Evolutionary conservation across 2,797 vertebrate genomes (phyloP), one percentile per base, ranked within the genome.

Genomic region (Myotis pilosus): DNA sequence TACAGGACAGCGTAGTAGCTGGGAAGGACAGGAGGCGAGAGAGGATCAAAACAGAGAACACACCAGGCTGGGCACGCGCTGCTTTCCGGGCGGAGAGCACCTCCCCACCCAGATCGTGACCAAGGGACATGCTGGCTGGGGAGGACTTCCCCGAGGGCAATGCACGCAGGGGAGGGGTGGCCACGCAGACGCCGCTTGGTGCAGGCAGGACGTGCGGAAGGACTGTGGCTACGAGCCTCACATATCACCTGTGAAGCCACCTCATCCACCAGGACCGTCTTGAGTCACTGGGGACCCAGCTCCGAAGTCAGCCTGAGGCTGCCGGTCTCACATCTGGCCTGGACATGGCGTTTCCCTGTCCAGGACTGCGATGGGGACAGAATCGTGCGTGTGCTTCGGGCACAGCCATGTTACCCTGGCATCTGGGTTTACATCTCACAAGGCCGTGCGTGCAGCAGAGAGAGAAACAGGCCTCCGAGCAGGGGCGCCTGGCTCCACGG

Each of bases 1-100:
- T 99, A 99, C 49, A 99, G 98, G 41, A 99, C 99, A 0, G 99
- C 99, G 0, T 99, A 99, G 98, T 99, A 99, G 97, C 99, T 99
- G 97, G 4, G 51, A 82, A 20, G 86, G 30, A 19, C 0, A 2
- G 25, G 68, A n/a, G 51, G 68, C 8, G 17, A 86, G 55, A 66
- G 15, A 44, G 17, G 17, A 16, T 90, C 78, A 72, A 15, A 15
- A 25, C 2, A 49, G 80, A 51, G 47, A 23, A 10, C 30, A 25
- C 1, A 0, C 11, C 12, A 2, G 28, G 25, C 20, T 0, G 1
- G 68, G 20, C 3, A 6, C 4, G 19, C 49, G 0, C 44, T 0
- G 15, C 75, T 38, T 20, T 44, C 38, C 62, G 0, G 22, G 3
- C 1, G 9, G 55, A 4, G 15, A 22, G 36, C 2, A 41, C 28